These are phyloP conservation scores for Onthophagus taurus DNA, from an alignment of 1,140 invertebrate species.

Conservation along the genomic window DNA sequence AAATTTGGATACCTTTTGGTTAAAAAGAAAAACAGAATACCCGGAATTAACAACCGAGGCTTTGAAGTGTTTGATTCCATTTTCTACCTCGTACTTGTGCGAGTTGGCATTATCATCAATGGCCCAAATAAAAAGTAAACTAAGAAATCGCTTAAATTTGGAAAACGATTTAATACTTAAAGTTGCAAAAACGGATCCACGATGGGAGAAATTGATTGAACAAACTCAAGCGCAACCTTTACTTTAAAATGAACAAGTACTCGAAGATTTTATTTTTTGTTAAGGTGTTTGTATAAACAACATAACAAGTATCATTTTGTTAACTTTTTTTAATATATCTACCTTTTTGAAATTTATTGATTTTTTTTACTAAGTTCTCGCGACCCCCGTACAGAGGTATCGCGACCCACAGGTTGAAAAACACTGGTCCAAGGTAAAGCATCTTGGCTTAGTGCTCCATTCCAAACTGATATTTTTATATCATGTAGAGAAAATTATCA, in stretches of 20 bases:
- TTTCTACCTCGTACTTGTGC: conserved; percentile 1
- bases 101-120: background rate
- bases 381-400: background rate
- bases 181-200: too few relatives aligned
- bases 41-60: conserved; percentile 1
- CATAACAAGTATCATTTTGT: conserved; percentile 1
- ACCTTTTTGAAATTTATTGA: conserved; percentile 1
- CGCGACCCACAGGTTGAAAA: conserved; percentile 1
- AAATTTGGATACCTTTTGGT: conserved; percentile 1
- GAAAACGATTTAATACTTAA: too few relatives aligned
- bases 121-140: conserved; percentile 1
- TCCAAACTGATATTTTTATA: too few relatives aligned
- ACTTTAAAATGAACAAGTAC: background rate
- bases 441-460: too few relatives aligned
- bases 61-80: too few relatives aligned
- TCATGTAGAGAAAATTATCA: too few relatives aligned
- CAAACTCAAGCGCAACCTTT: conserved; percentile 1
- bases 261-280: background rate
- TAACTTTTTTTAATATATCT: conserved; percentile 1
- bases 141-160: too few relatives aligned
- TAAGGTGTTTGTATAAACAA: background rate
- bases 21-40: conserved; percentile 1
- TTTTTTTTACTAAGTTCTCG: conserved; percentile 2
- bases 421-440: too few relatives aligned
- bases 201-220: conserved; percentile 1